Evolutionary conservation across 2,888 invertebrate species (phyloP).

Genomic region (Masnerella sp.): DNA sequence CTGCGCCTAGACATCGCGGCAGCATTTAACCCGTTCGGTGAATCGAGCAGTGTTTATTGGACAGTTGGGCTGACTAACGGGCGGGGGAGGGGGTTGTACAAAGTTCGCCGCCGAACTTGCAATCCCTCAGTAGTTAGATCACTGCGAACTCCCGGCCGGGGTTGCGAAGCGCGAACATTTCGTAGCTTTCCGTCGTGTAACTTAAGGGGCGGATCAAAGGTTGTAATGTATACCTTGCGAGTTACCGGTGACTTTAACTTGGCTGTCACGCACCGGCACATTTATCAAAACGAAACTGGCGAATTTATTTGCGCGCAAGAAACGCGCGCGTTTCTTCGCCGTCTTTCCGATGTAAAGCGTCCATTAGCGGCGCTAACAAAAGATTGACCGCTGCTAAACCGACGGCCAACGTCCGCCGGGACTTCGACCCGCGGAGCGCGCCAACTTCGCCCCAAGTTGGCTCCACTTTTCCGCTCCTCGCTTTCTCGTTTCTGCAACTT

Average conservation of each 20-base stretch:
- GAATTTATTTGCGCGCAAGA: slow-evolving; percentile 23
- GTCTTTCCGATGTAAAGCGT: too few relatives aligned
- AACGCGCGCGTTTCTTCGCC: too few relatives aligned
- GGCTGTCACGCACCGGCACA: slow-evolving; percentile 36
- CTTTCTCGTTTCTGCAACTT: too few relatives aligned
- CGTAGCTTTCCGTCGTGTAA: slow-evolving; percentile 57
- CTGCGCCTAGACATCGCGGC: slow-evolving; percentile 10
- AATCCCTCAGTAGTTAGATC: slow-evolving; percentile 58
- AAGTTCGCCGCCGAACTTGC: slow-evolving; percentile 54
- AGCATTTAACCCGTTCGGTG: slow-evolving; percentile 48
- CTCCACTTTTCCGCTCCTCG: too few relatives aligned
- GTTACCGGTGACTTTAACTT: slow-evolving; percentile 46
- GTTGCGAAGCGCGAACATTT: slow-evolving; percentile 57
- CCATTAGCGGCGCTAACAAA: too few relatives aligned
- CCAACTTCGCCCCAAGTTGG: too few relatives aligned
- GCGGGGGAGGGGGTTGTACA: slow-evolving; percentile 23
- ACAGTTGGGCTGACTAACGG: slow-evolving; percentile 49
- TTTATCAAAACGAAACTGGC: slow-evolving; percentile 48
- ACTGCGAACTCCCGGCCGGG: slow-evolving; percentile 46
- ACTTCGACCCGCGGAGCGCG: too few relatives aligned
- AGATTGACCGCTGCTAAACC: too few relatives aligned
- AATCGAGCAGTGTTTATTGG: slow-evolving; percentile 58
- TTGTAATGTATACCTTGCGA: slow-evolving; percentile 56
- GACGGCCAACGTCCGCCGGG: too few relatives aligned
- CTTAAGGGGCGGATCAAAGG: slow-evolving; percentile 57